Base-by-base conservation (phyloP, 92 coral and sea anemone genomes). In the Palythoa grandis region DNA sequence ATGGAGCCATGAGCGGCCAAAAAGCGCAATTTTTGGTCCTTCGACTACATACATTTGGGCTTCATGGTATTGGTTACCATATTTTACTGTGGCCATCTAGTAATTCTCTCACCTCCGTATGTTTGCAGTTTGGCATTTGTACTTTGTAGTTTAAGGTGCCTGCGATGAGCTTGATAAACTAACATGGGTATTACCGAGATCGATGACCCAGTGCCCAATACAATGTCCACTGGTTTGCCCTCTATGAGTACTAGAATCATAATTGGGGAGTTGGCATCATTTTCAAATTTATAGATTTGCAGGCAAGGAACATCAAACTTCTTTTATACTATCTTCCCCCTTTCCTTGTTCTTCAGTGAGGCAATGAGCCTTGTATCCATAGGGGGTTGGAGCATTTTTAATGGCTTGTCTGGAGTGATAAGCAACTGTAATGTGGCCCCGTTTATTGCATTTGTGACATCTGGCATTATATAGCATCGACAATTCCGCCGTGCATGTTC, bases 201-300 rank as follows among this genome's bases (percentile, higher is more conserved):
- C 1, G 74, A 25, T 0, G 86, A 60, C 3, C 86, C 86, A 10
- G 86, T 82, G 24, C 66, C 76, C 14, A 82, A 40, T 15, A 38
- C 86, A 76, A 82, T 82, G 53, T 29, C 86, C 22, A 82, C 53
- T 19, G 74, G 73, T 29, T 20, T 20, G 3, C 86, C 86, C 52
- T 82, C 74, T 4, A 65, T n/a, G 4, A 24, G 12, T 14, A 82
- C 56, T 7, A 7, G 19, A 9, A 82, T 39, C 19, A 39, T 66
- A 66, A n/a, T n/a, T n/a, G n/a, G n/a, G n/a, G n/a, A n/a, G n/a
- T n/a, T n/a, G n/a, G n/a, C n/a, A n/a, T n/a, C n/a, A n/a, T n/a
- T n/a, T n/a, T n/a, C n/a, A n/a, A n/a, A n/a, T n/a, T n/a, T n/a
- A n/a, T n/a, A n/a, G 20, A 66, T 66, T 20, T 66, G 12, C 15